Evolutionary conservation across 2,797 vertebrate species (phyloP).

Genomic region (Perodicticus potto): DNA sequence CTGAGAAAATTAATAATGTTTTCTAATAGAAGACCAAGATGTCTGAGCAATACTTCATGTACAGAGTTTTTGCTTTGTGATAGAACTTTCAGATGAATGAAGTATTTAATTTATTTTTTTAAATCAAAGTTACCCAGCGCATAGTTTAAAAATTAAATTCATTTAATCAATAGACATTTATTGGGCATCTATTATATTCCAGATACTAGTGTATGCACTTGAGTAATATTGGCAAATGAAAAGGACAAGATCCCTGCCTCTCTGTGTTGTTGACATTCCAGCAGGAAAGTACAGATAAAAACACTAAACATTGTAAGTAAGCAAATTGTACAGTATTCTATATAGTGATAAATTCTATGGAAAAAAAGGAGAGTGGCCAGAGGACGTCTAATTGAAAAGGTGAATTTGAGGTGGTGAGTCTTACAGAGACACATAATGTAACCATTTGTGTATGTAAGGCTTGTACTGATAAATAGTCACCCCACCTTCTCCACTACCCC

Average conservation of each 20-base stretch:
- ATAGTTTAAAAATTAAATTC: neutral
- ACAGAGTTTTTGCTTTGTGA: neutral
- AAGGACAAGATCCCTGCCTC: neutral
- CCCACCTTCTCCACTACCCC: neutral
- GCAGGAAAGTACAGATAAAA: neutral
- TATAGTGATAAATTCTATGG: neutral
- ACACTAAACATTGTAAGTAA: neutral
- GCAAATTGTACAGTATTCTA: neutral
- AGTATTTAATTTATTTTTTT: neutral
- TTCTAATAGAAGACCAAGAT: slow-evolving; percentile 1
- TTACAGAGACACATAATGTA: neutral
- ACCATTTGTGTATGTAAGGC: neutral
- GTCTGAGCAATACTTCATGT: neutral
- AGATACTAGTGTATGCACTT: neutral
- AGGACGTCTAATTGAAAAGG: neutral
- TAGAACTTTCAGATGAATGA: neutral
- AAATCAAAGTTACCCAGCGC: neutral
- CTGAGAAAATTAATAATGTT: neutral
- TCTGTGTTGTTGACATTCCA: neutral
- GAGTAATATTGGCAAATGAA: neutral
- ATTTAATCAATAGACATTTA: neutral
- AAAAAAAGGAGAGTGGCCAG: neutral
- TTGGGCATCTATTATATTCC: neutral
- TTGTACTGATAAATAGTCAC: neutral
- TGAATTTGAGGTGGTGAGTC: neutral